Conservation (phyloP, 2,113 vertebrate species). For the Hippocampus guttulatus region DNA sequence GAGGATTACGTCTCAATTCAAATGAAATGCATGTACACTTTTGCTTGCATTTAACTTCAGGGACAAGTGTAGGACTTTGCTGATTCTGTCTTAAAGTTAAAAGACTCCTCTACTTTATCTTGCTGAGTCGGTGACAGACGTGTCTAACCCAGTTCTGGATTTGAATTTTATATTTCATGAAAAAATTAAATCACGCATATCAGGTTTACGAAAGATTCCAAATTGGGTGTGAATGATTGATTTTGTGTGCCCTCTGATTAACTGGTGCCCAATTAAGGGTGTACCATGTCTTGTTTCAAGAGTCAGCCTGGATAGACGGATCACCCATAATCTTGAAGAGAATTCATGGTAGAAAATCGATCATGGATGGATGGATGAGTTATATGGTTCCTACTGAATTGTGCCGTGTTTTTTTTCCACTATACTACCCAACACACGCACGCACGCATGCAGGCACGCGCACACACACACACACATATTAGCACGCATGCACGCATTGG, state of each 20-base stretch:
- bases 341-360: background rate
- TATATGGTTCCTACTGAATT: background rate
- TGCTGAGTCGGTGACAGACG: background rate
- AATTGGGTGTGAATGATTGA: background rate
- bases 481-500: too few relatives aligned
- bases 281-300: background rate
- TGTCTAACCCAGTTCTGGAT: background rate
- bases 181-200: background rate
- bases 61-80: background rate
- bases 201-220: background rate
- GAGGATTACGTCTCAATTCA: constrained; percentile 7
- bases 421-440: background rate
- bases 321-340: background rate
- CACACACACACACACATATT: too few relatives aligned
- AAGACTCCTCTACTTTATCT: too few relatives aligned
- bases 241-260: background rate
- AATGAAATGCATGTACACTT: constrained; percentile 4
- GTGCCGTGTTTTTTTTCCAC: background rate
- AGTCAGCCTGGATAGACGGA: background rate
- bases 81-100: background rate
- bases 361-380: background rate
- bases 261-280: too few relatives aligned
- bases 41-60: constrained; percentile 1
- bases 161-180: background rate
- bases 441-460: too few relatives aligned